Evolutionary conservation across 2,797 vertebrate genomes (phyloP), one percentile per base, ranked within the genome.

Genomic region (Hipposideros larvatus): DNA sequence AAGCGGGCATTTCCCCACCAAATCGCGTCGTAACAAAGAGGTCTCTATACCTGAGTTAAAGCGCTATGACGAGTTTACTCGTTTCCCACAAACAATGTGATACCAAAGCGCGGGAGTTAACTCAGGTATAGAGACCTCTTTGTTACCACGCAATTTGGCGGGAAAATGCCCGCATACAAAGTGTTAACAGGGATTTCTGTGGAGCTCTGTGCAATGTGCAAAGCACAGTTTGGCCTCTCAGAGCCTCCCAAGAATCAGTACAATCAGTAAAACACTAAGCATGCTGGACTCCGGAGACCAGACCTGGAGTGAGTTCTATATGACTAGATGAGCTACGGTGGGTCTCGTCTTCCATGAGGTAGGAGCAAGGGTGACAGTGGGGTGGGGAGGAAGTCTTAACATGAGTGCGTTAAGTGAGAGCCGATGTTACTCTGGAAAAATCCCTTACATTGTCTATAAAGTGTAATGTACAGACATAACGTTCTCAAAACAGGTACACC

Each of bases 191-290:
- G 77, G 24, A 34, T 3, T 43, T 80, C 34, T 11, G 1, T 2
- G 28, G 31, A 83, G 21, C 57, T 73, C 15, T n/a, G 22, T 74
- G 65, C 11, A 26, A 4, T 68, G 84, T 43, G 26, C 28, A 3
- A 55, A 80, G 41, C 34, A 13, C 24, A 5, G 2, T 28, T 26
- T 65, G 75, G 28, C 53, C 51, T 63, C n/a, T 14, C 7, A 1
- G 28, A 26, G 37, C 57, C 78, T 91, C 87, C 88, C 41, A 61
- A 87, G 73, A 92, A 48, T 53, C 82, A 21, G 74, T 22, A 24
- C 28, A 10, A 22, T 51, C 31, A 22, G n/a, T 70, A 46, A 73
- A 41, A 9, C 1, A 0, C n/a, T 41, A 55, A 75, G 59, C 80
- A 14, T 43, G 4, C 75, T 22, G 28, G 26, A 57, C 41, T 74